These are phyloP conservation scores for Ictalurus punctatus DNA, from an alignment of 2,113 vertebrate species.

Conservation along the genomic window DNA sequence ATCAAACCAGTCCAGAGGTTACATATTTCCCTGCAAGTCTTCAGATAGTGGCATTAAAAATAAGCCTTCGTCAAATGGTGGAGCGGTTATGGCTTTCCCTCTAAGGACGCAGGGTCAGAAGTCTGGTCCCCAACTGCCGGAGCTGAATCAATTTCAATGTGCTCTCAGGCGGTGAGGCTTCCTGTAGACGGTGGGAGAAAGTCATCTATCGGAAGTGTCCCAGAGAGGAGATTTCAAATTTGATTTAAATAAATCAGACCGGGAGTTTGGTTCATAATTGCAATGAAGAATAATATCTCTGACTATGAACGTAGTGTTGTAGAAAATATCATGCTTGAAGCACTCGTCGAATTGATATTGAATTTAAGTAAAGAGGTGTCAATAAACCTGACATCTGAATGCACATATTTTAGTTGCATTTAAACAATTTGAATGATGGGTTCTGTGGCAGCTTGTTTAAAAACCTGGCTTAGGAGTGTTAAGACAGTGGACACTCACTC, in stretches of 20 bases:
- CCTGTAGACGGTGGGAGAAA: slow-evolving; percentile 44
- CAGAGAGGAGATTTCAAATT: neutral
- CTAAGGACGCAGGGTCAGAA: slow-evolving; percentile 48
- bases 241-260: neutral
- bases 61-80: slow-evolving; percentile 43
- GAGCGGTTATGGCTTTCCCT: slow-evolving; percentile 41
- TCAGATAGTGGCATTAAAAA: slow-evolving; percentile 55
- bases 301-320: neutral
- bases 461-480: slow-evolving; percentile 3
- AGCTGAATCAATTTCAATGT: slow-evolving; percentile 46
- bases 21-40: slow-evolving; percentile 54
- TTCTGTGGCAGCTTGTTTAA: slow-evolving; percentile 6
- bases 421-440: neutral
- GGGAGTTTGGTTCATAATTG: neutral
- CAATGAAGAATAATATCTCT: neutral
- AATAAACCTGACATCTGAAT: neutral
- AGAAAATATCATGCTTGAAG: neutral
- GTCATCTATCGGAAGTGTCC: slow-evolving; percentile 23
- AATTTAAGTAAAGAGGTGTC: neutral
- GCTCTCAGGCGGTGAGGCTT: slow-evolving; percentile 50
- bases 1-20: slow-evolving; percentile 52
- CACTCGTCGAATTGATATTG: neutral
- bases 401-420: neutral
- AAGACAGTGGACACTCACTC: slow-evolving; percentile 5
- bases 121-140: slow-evolving; percentile 41